These are phyloP conservation scores for Drosophila villosipedis DNA, from an alignment of 2,888 invertebrate species.

Conservation along the genomic window DNA sequence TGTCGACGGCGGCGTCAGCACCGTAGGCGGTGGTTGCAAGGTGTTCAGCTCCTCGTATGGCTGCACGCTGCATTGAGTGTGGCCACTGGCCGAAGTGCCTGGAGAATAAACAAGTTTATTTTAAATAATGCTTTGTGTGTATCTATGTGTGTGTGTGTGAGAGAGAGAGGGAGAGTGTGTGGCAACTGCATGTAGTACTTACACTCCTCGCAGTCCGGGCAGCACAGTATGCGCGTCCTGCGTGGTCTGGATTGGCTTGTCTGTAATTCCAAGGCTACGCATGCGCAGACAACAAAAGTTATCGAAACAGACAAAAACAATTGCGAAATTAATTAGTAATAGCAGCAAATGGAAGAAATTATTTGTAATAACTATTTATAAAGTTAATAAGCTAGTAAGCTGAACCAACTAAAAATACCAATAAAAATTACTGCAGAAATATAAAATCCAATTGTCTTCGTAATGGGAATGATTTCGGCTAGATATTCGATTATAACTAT, in stretches of 20 bases:
- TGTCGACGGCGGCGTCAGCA: constrained; percentile 67
- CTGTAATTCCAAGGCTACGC: constrained; percentile 60
- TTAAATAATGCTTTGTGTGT: not conserved
- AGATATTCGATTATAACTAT: too few species aligned
- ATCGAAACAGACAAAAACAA: not conserved
- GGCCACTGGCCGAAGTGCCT: constrained; percentile 52
- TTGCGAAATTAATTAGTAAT: constrained; percentile 3
- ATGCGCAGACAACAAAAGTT: constrained; percentile 18
- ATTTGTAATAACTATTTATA: not conserved
- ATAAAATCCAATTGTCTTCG: not conserved
- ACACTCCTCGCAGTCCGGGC: constrained; percentile 83
- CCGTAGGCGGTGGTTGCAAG: constrained; percentile 60
- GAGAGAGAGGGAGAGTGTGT: not conserved
- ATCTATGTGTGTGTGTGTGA: too few species aligned
- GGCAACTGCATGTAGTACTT: constrained; percentile 45
- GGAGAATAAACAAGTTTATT: not conserved
- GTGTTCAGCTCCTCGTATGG: constrained; percentile 50
- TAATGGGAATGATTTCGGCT: not conserved
- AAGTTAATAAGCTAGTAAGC: not conserved
- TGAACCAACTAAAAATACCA: not conserved
- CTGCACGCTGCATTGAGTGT: constrained; percentile 32
- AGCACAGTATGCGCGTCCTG: constrained; percentile 77
- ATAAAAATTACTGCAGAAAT: not conserved
- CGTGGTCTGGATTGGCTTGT: constrained; percentile 41
- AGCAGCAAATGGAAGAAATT: not conserved